Base-by-base conservation (phyloP, 2,888 invertebrate species). In the Cybosia mesomella region DNA sequence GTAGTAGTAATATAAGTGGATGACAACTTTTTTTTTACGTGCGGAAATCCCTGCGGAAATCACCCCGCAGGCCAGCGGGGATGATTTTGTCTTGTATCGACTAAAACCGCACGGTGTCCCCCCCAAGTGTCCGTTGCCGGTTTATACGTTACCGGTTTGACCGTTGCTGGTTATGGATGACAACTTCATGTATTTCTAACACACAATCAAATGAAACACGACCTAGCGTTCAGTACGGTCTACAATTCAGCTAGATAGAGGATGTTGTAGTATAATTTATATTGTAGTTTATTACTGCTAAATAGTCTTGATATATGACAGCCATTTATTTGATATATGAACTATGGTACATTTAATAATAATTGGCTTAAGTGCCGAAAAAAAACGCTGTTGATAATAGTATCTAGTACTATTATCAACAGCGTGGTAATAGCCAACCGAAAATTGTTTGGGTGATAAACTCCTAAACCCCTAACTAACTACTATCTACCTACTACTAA, bases 311-410 rank as follows among this genome's bases (percentile, higher is more conserved):
- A 70, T 63, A 49, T 22, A 63, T 63, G 54, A 24, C 13, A 55
- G 57, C 58, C 32, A 65, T 71, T 67, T 62, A 58, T n/a, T 32
- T 70, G 70, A 70, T 64, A 62, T 71, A 61, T 65, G 43, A 58
- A 61, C 43, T 62, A 54, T 34, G 15, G 54, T 36, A 34, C 53
- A 54, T 34, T 34, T 10, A 55, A 28, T 55, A 18, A 54, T 66
- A 66, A 66, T 66, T 58, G 61, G 1, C 34, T 53, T 53, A 53
- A 58, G 62, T 24, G 15, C 22, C 32, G 15, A 53, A 63, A 54
- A n/a, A n/a, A n/a, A n/a, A n/a, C n/a, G n/a, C 34, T 36, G 0
- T 36, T 53, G 8, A 54, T 21, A 13, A 1, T 0, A n/a, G 28
- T n/a, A 34, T 18, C 21, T 4, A 39, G n/a, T n/a, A n/a, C n/a